Percentiles rank a stretch among this genome's conserved stretches.
phyloP scores from a whole-genome alignment of 2,113 vertebrate genomes.

The Albula glossodonta region DNA sequence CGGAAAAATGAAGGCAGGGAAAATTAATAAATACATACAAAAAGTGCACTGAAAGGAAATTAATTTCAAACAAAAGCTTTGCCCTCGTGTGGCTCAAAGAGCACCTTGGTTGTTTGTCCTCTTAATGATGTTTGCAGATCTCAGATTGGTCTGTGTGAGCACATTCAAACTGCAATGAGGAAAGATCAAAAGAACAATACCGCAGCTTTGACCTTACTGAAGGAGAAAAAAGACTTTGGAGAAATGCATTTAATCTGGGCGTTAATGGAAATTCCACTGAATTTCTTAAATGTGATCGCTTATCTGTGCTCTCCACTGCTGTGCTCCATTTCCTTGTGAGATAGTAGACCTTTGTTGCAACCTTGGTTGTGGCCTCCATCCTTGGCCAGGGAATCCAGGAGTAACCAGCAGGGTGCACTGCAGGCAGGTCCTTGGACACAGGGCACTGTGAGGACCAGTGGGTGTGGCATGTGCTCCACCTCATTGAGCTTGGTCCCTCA shows the following conservation, averaged over 20 bases:
- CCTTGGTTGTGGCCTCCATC: neutral
- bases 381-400: neutral
- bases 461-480: too few relatives aligned
- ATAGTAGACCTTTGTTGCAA: neutral
- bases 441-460: too few relatives aligned
- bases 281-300: neutral
- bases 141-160: neutral
- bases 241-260: neutral
- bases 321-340: neutral
- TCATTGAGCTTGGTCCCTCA: too few relatives aligned
- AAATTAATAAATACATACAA: neutral
- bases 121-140: neutral
- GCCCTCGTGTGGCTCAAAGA: neutral
- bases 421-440: too few relatives aligned
- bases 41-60: neutral
- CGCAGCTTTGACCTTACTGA: neutral
- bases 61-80: neutral
- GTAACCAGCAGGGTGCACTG: too few relatives aligned
- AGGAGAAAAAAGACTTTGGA: neutral
- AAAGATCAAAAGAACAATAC: neutral
- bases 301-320: neutral
- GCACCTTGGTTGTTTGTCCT: neutral
- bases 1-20: neutral
- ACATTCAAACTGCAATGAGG: neutral
- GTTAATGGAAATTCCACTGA: neutral